Evolutionary conservation across 2,888 invertebrate genomes (phyloP).

Genomic region (Phortica magna): DNA sequence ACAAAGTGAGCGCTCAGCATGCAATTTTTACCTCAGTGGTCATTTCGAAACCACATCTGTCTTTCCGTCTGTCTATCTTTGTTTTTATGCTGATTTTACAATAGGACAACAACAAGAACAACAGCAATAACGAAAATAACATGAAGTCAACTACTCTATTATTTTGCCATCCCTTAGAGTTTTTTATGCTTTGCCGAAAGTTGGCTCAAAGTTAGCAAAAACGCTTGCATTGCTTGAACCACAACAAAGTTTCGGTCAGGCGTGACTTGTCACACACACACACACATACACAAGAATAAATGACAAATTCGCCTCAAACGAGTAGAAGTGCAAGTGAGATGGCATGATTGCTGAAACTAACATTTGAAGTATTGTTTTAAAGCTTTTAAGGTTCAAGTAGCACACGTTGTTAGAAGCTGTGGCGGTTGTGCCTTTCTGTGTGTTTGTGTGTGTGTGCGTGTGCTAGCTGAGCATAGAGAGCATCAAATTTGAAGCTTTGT

Average conservation of each 20-base stretch:
- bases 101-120: too few species aligned
- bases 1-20: background rate
- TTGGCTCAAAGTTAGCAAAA: background rate
- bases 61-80: background rate
- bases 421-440: too few species aligned
- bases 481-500: too few species aligned
- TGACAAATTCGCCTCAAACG: background rate
- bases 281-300: background rate
- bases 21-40: background rate
- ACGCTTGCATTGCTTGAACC: background rate
- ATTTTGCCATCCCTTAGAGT: background rate
- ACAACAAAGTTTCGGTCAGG: background rate
- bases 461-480: too few species aligned
- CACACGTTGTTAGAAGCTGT: too few species aligned
- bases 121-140: too few species aligned
- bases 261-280: background rate
- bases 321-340: background rate
- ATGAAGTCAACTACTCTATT: too few species aligned
- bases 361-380: background rate
- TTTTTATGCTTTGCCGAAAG: background rate
- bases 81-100: too few species aligned
- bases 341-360: background rate
- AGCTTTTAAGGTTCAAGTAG: too few species aligned
- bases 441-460: too few species aligned
- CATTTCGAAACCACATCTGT: background rate